Conservation (phyloP, 2,113 vertebrate genomes). For the Hippoglossus stenolepis region DNA sequence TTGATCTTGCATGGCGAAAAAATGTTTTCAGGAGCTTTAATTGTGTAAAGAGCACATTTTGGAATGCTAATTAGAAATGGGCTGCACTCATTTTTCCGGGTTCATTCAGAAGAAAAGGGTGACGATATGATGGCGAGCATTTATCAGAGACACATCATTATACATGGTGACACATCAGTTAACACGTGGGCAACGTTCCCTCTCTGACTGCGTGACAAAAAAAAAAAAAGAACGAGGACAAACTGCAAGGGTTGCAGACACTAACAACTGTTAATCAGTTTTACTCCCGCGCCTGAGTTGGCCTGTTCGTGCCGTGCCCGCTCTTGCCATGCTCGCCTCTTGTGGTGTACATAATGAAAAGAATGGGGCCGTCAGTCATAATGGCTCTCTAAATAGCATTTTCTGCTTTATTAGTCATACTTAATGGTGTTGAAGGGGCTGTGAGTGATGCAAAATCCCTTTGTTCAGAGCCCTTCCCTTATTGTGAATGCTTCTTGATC, state of each 20-base stretch:
- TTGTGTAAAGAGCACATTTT: slow-evolving; percentile 70
- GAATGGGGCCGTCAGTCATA: slow-evolving; percentile 81
- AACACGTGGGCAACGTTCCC: slow-evolving; percentile 59
- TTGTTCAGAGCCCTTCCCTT: slow-evolving; percentile 74
- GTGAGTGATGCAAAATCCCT: slow-evolving; percentile 77
- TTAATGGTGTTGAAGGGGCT: slow-evolving; percentile 82
- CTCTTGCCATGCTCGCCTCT: slow-evolving; percentile 65
- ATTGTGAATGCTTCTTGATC: slow-evolving; percentile 72
- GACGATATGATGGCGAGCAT: slow-evolving; percentile 46
- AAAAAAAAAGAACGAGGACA: slow-evolving; percentile 48
- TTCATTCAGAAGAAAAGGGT: slow-evolving; percentile 46
- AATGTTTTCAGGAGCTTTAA: slow-evolving; percentile 71
- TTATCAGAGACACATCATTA: slow-evolving; percentile 65
- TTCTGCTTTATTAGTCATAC: slow-evolving; percentile 87
- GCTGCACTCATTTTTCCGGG: slow-evolving; percentile 53
- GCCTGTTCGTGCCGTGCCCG: slow-evolving; percentile 48
- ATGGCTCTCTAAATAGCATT: slow-evolving; percentile 84
- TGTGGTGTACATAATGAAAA: slow-evolving; percentile 73
- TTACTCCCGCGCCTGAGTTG: slow-evolving; percentile 48
- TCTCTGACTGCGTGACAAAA: slow-evolving; percentile 56
- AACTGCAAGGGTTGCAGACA: slow-evolving; percentile 69
- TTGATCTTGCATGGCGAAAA: slow-evolving; percentile 63
- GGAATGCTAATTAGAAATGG: slow-evolving; percentile 68
- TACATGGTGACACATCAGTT: slow-evolving; percentile 67
- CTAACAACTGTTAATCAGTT: slow-evolving; percentile 75